Conservation (phyloP, 2,797 vertebrate species). For the Eurystomus glaucurus region DNA sequence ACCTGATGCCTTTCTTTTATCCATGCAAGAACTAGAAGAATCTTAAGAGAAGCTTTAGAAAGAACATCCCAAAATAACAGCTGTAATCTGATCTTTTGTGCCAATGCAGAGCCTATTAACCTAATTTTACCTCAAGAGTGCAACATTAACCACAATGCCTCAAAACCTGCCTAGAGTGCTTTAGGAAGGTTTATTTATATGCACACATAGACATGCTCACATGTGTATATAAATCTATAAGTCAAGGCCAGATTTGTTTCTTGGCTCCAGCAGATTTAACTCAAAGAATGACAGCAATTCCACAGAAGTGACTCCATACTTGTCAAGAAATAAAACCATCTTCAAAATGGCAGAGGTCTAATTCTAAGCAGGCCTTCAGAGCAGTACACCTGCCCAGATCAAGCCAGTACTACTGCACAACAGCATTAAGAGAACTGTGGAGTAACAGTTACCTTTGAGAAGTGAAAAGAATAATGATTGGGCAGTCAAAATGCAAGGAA, state of each 20-base stretch:
- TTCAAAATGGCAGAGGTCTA: background rate
- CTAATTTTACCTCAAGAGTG: background rate
- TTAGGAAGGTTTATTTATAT: background rate
- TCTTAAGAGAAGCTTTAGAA: conserved; percentile 33
- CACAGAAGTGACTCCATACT: background rate
- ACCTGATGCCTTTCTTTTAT: conserved; percentile 42
- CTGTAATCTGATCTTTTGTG: conserved; percentile 17
- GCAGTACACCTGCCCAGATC: background rate
- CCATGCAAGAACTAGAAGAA: conserved; percentile 14
- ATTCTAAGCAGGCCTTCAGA: background rate
- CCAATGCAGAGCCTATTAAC: background rate
- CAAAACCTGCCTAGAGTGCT: background rate
- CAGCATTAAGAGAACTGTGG: background rate
- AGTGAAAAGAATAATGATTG: background rate
- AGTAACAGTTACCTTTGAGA: background rate
- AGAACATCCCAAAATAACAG: conserved; percentile 36
- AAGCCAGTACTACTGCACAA: background rate
- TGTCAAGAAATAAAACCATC: background rate
- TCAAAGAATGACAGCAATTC: background rate
- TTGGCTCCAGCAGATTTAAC: background rate
- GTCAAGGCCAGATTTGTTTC: background rate
- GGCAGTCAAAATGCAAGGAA: background rate
- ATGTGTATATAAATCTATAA: fast-evolving
- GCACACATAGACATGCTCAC: background rate
- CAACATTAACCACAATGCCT: background rate